phyloP scores from a whole-genome alignment of 2,888 invertebrate genomes.

The Crioceris asparagi region DNA sequence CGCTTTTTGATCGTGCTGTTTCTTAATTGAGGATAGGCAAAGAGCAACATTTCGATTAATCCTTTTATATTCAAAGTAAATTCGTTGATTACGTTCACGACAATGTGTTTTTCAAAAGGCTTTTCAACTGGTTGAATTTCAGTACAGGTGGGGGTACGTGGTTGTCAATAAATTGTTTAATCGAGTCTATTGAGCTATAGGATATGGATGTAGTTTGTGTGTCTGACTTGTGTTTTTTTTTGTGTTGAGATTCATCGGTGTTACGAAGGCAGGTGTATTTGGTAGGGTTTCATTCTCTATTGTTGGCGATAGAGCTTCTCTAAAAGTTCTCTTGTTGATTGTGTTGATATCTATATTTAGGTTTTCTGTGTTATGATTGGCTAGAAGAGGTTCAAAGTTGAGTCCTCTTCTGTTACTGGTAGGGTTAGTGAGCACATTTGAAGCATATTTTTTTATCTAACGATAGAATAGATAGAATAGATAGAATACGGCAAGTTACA shows the following conservation, averaged over 20 bases:
- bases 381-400: too few species aligned
- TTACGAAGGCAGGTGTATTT: neutral
- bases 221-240: slow-evolving; percentile 1
- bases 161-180: slow-evolving; percentile 5
- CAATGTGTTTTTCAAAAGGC: slow-evolving; percentile 1
- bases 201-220: neutral
- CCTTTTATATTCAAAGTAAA: slow-evolving; percentile 1
- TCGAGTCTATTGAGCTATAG: neutral
- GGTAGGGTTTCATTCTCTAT: slow-evolving; percentile 1
- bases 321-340: slow-evolving; percentile 4
- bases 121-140: slow-evolving; percentile 3
- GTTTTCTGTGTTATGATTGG: too few species aligned
- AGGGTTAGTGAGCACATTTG: too few species aligned
- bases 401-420: too few species aligned
- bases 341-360: too few species aligned
- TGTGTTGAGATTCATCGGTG: slow-evolving; percentile 1
- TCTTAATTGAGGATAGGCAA: slow-evolving; percentile 3
- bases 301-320: neutral
- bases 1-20: slow-evolving; percentile 1
- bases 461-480: too few species aligned
- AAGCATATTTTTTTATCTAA: too few species aligned
- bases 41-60: slow-evolving; percentile 3
- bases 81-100: neutral
- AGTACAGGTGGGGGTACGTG: neutral
- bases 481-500: too few species aligned